Evolutionary conservation across 2,888 invertebrate species (phyloP).

Genomic region (Perizoma affinitatum): DNA sequence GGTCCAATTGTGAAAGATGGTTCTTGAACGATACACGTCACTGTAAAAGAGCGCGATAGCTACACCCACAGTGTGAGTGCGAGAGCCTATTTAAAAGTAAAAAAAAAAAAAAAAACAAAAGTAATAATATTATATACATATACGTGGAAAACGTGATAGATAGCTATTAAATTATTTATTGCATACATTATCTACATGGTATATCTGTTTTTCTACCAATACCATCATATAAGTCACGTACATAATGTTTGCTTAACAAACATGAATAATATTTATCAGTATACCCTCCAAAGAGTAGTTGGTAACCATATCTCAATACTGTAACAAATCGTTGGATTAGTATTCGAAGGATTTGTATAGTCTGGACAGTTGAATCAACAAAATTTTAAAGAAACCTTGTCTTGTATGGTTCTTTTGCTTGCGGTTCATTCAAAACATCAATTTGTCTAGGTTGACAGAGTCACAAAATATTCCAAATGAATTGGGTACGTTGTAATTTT

Average conservation of each 20-base stretch:
- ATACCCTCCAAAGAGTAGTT: neutral
- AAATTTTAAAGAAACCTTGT: neutral
- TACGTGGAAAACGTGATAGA: no score
- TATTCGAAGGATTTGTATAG: slow-evolving; percentile 11
- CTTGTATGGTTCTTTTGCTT: neutral
- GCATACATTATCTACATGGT: neutral
- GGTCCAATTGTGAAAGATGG: no score
- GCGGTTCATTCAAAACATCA: neutral
- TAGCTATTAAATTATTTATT: neutral
- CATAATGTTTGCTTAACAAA: slow-evolving; percentile 7
- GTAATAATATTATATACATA: no score
- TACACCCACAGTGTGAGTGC: no score
- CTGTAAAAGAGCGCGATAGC: no score
- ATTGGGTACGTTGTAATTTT: no score
- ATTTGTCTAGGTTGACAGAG: neutral
- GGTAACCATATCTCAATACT: slow-evolving; percentile 5
- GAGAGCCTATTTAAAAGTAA: no score
- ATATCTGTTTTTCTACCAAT: neutral
- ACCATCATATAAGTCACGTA: slow-evolving; percentile 6
- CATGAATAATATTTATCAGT: neutral
- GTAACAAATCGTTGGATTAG: slow-evolving; percentile 15
- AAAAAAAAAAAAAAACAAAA: no score
- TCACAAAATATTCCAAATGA: no score
- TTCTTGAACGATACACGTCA: no score
- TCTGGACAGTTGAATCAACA: slow-evolving; percentile 13